phyloP scores from a whole-genome alignment of 1,140 invertebrate genomes.

The Cataglyphis hispanica region DNA sequence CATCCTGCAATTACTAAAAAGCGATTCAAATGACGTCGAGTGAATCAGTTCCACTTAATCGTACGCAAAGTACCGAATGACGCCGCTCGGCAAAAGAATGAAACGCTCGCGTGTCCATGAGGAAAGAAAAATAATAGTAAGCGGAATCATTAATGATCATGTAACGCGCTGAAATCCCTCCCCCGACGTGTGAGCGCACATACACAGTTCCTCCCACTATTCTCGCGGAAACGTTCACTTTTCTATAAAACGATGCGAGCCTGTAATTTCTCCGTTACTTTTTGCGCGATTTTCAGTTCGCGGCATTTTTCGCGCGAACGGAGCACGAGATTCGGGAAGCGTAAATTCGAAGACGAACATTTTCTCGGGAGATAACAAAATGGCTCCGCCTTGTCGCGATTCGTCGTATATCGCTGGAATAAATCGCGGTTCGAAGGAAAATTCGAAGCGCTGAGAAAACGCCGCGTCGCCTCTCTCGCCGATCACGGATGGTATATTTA shows the following conservation, averaged over 20 bases:
- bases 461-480: constrained; percentile 12
- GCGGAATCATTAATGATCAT: constrained; percentile 72
- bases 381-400: background rate
- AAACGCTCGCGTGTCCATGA: constrained; percentile 46
- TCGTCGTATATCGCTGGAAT: constrained; percentile 14
- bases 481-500: constrained; percentile 10
- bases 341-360: background rate
- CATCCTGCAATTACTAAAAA: constrained; percentile 43
- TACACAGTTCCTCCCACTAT: constrained; percentile 77
- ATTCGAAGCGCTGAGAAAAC: constrained; percentile 11
- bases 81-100: constrained; percentile 27
- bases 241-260: constrained; percentile 80
- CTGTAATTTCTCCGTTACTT: constrained; percentile 77
- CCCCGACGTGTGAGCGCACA: constrained; percentile 59
- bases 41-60: constrained; percentile 32
- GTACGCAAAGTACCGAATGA: constrained; percentile 12
- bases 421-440: constrained; percentile 34
- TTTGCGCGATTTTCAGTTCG: constrained; percentile 67
- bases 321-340: background rate
- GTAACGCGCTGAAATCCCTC: constrained; percentile 69
- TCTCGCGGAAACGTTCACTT: constrained; percentile 79
- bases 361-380: background rate
- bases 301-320: constrained; percentile 42
- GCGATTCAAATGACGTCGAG: background rate
- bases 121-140: constrained; percentile 67